A percentile compares a stretch with the other conserved stretches of the same genome.
Conservation (phyloP, 2,888 invertebrate species). For the Brachyptera risi region DNA sequence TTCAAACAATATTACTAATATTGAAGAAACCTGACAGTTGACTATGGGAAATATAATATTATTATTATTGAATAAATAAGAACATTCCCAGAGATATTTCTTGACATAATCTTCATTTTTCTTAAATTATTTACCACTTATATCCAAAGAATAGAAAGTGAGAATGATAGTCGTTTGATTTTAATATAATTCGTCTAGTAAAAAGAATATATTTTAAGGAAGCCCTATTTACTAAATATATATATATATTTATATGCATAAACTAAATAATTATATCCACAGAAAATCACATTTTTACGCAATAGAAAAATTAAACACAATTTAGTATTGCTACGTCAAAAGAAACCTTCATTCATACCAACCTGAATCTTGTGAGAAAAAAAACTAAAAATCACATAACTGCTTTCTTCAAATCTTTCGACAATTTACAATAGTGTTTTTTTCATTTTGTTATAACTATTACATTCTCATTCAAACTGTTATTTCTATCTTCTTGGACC, state of each 20-base stretch:
- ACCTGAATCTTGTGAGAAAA: background rate
- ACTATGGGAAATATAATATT: conserved; percentile 17
- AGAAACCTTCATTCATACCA: too few species aligned
- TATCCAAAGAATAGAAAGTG: too few species aligned
- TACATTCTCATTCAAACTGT: background rate
- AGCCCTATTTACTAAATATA: background rate
- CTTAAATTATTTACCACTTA: too few species aligned
- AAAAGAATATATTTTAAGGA: too few species aligned
- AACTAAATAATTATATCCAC: background rate
- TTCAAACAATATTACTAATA: conserved; percentile 8
- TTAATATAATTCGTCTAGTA: too few species aligned
- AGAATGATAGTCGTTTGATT: too few species aligned
- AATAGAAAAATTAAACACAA: conserved; percentile 8
- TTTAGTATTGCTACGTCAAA: conserved; percentile 14
- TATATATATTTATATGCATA: background rate
- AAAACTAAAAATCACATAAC: conserved; percentile 23
- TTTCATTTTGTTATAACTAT: background rate
- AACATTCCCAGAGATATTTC: conserved; percentile 15
- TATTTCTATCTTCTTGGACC: too few species aligned
- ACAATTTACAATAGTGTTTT: too few species aligned
- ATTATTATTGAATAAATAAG: too few species aligned
- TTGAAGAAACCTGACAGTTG: conserved; percentile 23
- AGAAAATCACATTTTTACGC: conserved; percentile 8
- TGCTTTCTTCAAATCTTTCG: conserved; percentile 20
- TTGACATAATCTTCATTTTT: too few species aligned